Evolutionary conservation across 1,140 invertebrate genomes (phyloP).

Genomic region (Leucophenga varia): DNA sequence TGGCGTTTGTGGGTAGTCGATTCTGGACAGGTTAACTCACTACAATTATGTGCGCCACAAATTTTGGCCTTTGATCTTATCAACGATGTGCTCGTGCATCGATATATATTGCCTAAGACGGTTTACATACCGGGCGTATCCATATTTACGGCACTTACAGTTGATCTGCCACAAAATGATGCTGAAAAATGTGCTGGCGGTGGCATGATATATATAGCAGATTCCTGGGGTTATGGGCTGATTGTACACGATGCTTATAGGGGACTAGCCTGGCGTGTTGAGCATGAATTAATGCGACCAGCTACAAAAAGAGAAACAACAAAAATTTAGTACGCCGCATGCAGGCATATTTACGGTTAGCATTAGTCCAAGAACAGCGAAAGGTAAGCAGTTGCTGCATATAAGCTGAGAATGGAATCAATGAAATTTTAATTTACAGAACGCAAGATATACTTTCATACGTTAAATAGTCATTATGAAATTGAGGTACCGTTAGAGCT

Average conservation of each 20-base stretch:
- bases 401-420: background rate
- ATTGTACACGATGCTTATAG: slow-evolving; percentile 68
- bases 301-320: too few species aligned
- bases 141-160: slow-evolving; percentile 59
- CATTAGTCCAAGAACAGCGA: slow-evolving; percentile 59
- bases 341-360: slow-evolving; percentile 70
- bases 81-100: slow-evolving; percentile 59
- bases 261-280: slow-evolving; percentile 67
- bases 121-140: slow-evolving; percentile 57
- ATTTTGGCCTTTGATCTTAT: slow-evolving; percentile 65
- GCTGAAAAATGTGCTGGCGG: slow-evolving; percentile 60
- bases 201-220: slow-evolving; percentile 73
- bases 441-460: slow-evolving; percentile 73
- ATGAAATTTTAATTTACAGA: slow-evolving; percentile 23
- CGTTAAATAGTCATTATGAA: slow-evolving; percentile 71
- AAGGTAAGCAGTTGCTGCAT: slow-evolving; percentile 14
- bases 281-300: slow-evolving; percentile 70
- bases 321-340: slow-evolving; percentile 65
- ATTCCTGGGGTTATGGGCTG: slow-evolving; percentile 69
- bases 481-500: slow-evolving; percentile 66
- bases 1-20: slow-evolving; percentile 69
- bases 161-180: slow-evolving; percentile 61
- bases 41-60: slow-evolving; percentile 63
- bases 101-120: slow-evolving; percentile 60
- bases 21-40: slow-evolving; percentile 61